phyloP scores from a whole-genome alignment of 2,888 invertebrate species.

The Erynnis tages region DNA sequence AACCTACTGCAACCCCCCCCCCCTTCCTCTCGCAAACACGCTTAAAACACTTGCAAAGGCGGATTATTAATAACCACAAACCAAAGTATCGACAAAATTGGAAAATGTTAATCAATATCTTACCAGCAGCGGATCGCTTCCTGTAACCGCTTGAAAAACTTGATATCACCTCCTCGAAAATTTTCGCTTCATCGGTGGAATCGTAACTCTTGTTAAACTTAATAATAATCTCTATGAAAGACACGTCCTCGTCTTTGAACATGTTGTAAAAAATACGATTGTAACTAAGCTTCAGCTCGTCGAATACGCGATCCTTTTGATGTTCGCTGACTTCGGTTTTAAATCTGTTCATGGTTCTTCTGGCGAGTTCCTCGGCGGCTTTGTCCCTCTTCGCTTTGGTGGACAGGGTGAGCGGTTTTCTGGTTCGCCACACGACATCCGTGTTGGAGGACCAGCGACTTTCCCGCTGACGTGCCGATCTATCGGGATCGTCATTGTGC shows the following conservation, averaged over 20 bases:
- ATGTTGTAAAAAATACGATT: slow-evolving; percentile 49
- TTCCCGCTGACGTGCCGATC: slow-evolving; percentile 1
- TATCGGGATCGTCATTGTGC: slow-evolving; percentile 2
- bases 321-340: slow-evolving; percentile 43
- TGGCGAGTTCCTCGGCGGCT: slow-evolving; percentile 54
- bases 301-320: slow-evolving; percentile 43
- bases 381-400: slow-evolving; percentile 53
- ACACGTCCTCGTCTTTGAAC: slow-evolving; percentile 58
- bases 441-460: slow-evolving; percentile 2
- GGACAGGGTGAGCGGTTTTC: slow-evolving; percentile 12
- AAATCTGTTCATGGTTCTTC: slow-evolving; percentile 51
- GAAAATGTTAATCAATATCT: slow-evolving; percentile 36
- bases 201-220: slow-evolving; percentile 57
- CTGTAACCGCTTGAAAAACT: slow-evolving; percentile 49
- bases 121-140: slow-evolving; percentile 61
- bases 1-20: slow-evolving; percentile 15
- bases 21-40: slow-evolving; percentile 5
- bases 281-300: slow-evolving; percentile 48
- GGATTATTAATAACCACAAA: slow-evolving; percentile 19
- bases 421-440: slow-evolving; percentile 15
- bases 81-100: slow-evolving; percentile 14
- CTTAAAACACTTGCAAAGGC: slow-evolving; percentile 16
- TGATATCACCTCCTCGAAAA: slow-evolving; percentile 53
- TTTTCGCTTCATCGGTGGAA: slow-evolving; percentile 49
- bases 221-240: slow-evolving; percentile 62